Conservation (phyloP, 1,140 invertebrate species). For the Brachystomella parvula region DNA sequence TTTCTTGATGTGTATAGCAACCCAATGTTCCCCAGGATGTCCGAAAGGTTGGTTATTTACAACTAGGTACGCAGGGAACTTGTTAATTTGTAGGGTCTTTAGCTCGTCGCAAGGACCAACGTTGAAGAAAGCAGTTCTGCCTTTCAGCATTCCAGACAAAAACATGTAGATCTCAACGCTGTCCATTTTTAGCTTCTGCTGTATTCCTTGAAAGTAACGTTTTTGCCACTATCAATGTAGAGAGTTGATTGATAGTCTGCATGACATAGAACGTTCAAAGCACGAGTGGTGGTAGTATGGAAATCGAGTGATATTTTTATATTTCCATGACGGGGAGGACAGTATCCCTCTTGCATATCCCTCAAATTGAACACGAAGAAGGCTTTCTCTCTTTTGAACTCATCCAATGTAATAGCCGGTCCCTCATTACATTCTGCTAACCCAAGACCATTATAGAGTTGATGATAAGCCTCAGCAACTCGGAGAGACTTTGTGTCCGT, state of each 20-base stretch:
- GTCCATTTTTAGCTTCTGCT: neutral
- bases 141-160: neutral
- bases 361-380: slow-evolving; percentile 19
- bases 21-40: slow-evolving; percentile 8
- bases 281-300: neutral
- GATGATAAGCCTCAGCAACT: slow-evolving; percentile 15
- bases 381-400: slow-evolving; percentile 8
- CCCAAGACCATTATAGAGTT: slow-evolving; percentile 11
- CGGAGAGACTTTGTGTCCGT: neutral
- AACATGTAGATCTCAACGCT: neutral
- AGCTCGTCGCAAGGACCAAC: neutral
- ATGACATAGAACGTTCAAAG: slow-evolving; percentile 13
- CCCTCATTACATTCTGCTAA: slow-evolving; percentile 13
- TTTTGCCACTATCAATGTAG: slow-evolving; percentile 16
- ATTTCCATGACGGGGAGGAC: slow-evolving; percentile 14
- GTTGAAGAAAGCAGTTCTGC: neutral
- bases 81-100: neutral
- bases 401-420: neutral
- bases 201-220: slow-evolving; percentile 14
- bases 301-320: slow-evolving; percentile 22
- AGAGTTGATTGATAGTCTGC: slow-evolving; percentile 27
- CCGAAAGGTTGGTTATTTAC: neutral
- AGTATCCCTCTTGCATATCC: slow-evolving; percentile 12
- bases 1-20: neutral
- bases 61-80: neutral